A percentile compares a stretch with the other conserved stretches of the same genome.
Evolutionary conservation across 1,140 invertebrate species (phyloP).

Genomic region (Spodoptera litura): DNA sequence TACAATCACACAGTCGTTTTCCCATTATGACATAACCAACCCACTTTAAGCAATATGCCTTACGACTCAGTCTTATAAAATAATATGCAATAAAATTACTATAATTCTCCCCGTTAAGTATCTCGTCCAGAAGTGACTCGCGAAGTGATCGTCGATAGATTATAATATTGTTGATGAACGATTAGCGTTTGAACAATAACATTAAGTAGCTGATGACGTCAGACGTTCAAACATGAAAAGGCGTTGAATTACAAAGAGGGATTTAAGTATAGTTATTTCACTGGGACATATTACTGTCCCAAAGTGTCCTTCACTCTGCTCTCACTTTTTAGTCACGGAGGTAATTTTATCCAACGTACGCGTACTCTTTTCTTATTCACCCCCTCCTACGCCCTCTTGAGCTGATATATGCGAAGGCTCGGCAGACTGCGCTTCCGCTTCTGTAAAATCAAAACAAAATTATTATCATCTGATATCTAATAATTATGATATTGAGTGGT

Average conservation of each 20-base stretch:
- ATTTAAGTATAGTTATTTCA: conserved; percentile 55
- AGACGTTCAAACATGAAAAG: no score
- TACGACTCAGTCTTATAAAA: conserved; percentile 74
- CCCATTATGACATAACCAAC: conserved; percentile 55
- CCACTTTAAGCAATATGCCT: conserved; percentile 62
- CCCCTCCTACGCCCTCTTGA: conserved; percentile 57
- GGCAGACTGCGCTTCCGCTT: conserved; percentile 70
- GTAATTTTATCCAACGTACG: conserved; percentile 49
- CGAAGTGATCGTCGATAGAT: not conserved
- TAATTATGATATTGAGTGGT: not conserved
- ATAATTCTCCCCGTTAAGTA: conserved; percentile 46
- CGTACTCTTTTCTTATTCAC: conserved; percentile 60
- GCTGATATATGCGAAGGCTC: conserved; percentile 77
- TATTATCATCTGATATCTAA: conserved; percentile 35
- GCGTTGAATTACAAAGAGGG: conserved; percentile 1
- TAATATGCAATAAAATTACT: conserved; percentile 63
- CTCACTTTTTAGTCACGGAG: conserved; percentile 58
- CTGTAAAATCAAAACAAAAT: conserved; percentile 62
- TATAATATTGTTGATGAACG: not conserved
- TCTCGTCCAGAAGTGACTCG: conserved; percentile 7
- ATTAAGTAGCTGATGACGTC: not conserved
- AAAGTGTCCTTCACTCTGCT: conserved; percentile 51
- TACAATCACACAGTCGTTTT: conserved; percentile 55
- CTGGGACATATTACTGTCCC: conserved; percentile 55
- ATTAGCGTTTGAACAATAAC: not conserved